Evolutionary conservation across 2,888 invertebrate species (phyloP).

Genomic region (Caenorhabditis doughertyi): DNA sequence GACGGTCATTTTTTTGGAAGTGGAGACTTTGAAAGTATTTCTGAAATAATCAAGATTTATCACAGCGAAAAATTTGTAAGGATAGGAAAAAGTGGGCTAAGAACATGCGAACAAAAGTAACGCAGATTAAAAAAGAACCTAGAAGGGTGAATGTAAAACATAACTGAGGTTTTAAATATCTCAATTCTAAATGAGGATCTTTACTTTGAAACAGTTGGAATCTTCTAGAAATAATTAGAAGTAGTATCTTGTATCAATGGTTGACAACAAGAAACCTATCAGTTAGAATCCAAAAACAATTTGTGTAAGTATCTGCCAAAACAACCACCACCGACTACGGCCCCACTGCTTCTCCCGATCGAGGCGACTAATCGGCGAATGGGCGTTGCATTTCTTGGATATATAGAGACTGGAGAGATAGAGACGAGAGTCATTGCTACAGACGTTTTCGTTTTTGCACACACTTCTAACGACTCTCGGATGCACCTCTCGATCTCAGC

Average conservation of each 20-base stretch:
- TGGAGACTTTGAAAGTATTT: conserved; percentile 45
- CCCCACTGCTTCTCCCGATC: conserved; percentile 1
- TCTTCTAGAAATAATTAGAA: too few species aligned
- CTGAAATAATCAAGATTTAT: conserved; percentile 28
- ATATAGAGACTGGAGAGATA: conserved; percentile 39
- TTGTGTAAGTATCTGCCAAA: not conserved
- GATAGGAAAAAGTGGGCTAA: not conserved
- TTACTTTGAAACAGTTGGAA: too few species aligned
- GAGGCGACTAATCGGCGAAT: conserved; percentile 48
- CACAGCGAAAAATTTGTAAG: too few species aligned
- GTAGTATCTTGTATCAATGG: not conserved
- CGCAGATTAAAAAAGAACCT: too few species aligned
- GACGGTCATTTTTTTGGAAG: conserved; percentile 30
- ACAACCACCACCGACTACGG: not conserved
- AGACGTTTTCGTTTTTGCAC: conserved; percentile 45
- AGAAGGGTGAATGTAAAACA: too few species aligned
- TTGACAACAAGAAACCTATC: not conserved
- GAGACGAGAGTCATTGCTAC: conserved; percentile 38
- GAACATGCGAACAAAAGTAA: too few species aligned
- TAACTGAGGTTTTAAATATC: too few species aligned
- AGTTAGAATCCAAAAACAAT: conserved; percentile 8
- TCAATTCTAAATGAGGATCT: too few species aligned
- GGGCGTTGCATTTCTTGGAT: conserved; percentile 14
- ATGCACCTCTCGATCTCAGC: conserved; percentile 6
- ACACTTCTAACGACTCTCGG: conserved; percentile 23